Evolutionary conservation across 2,797 vertebrate genomes (phyloP).

Genomic region (Lagodon rhomboides): DNA sequence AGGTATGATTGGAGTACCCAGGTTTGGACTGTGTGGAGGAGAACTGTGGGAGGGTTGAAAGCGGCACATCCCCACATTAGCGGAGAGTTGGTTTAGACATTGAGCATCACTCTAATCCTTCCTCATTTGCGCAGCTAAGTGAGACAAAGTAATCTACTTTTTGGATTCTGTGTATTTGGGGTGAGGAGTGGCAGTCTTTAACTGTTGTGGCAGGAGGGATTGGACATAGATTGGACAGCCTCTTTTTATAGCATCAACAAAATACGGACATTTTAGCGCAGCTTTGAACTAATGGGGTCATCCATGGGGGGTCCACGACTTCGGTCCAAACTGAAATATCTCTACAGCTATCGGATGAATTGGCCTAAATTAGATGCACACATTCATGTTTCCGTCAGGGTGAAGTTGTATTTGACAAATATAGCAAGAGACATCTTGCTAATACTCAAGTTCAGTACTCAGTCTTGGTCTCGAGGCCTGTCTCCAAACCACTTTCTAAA

Average conservation of each 20-base stretch:
- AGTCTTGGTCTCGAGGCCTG: too few species aligned
- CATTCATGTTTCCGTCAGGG: not conserved
- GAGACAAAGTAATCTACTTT: not conserved
- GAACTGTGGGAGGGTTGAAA: slow-evolving; percentile 1
- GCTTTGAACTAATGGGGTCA: not conserved
- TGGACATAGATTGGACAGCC: not conserved
- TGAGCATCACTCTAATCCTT: not conserved
- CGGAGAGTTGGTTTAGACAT: not conserved
- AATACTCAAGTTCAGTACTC: too few species aligned
- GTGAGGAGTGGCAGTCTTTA: not conserved
- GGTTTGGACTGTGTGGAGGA: slow-evolving; percentile 13
- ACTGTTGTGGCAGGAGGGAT: not conserved
- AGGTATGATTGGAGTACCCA: not conserved
- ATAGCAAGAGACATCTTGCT: too few species aligned
- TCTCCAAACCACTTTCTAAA: too few species aligned
- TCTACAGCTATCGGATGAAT: not conserved
- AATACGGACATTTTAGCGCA: not conserved
- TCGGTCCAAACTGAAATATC: not conserved
- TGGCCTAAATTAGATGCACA: not conserved
- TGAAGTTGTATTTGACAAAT: not conserved
- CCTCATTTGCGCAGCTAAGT: slow-evolving; percentile 1
- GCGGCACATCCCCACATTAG: not conserved
- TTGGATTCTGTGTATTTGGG: not conserved
- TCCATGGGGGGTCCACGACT: too few species aligned
- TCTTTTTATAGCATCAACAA: not conserved